A percentile compares a stretch with the other conserved stretches of the same genome.
Evolutionary conservation across 2,797 vertebrate species (phyloP).

Genomic region (Leuciscus waleckii): DNA sequence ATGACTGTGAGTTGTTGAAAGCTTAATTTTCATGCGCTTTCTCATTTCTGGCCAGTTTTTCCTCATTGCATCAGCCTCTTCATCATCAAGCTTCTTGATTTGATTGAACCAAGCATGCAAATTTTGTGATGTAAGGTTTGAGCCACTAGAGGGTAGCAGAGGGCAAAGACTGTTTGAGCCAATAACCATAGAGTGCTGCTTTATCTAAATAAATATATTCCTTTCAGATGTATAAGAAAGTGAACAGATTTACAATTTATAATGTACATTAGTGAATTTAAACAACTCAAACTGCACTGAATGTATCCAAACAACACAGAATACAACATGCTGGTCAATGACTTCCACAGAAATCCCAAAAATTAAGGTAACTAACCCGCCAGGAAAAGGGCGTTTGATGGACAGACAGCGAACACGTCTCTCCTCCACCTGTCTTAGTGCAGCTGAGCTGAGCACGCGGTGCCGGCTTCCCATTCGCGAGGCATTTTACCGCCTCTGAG

Average conservation of each 20-base stretch:
- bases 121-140: constrained; percentile 11
- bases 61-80: neutral
- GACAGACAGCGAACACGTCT: constrained; percentile 92
- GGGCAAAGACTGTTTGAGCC: neutral
- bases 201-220: neutral
- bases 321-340: neutral
- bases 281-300: constrained; percentile 1
- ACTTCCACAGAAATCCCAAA: neutral
- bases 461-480: constrained; percentile 81
- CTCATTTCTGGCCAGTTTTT: neutral
- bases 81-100: neutral
- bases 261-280: too few species aligned
- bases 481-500: constrained; percentile 90
- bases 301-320: neutral
- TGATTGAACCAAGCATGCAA: neutral
- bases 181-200: neutral
- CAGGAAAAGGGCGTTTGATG: constrained; percentile 86
- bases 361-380: constrained; percentile 79
- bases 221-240: neutral
- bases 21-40: neutral
- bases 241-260: neutral
- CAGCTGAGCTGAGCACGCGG: constrained; percentile 88
- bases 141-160: constrained; percentile 71
- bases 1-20: neutral
- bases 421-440: constrained; percentile 83